phyloP scores from a whole-genome alignment of 2,797 vertebrate species.

The Sebastes oblongus region DNA sequence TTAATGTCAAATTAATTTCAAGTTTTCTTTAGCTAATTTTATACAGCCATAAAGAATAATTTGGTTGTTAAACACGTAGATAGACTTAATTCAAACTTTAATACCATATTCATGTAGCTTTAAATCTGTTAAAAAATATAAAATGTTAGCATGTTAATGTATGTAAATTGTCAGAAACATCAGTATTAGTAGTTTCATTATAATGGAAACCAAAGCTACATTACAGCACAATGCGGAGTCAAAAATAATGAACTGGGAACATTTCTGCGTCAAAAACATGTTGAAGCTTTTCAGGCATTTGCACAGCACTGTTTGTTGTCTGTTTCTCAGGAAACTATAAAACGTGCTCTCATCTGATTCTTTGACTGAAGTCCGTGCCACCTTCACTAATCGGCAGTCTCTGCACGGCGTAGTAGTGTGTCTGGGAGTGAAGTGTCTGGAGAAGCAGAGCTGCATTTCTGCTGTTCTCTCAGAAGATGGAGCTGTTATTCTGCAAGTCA shows the following conservation, averaged over 20 bases:
- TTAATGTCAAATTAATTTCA: no score
- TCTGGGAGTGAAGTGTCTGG: background rate
- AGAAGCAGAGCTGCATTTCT: conserved; percentile 16
- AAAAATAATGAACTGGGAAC: background rate
- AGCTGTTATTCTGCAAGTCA: conserved; percentile 35
- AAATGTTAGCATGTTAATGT: background rate
- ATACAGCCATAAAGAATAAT: no score
- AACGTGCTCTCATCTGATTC: background rate
- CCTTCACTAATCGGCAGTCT: conserved; percentile 9
- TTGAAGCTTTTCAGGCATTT: background rate
- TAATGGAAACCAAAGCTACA: no score
- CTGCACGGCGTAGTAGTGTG: background rate
- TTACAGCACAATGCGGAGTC: background rate
- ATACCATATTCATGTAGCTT: background rate
- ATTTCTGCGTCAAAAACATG: background rate
- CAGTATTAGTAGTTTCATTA: background rate
- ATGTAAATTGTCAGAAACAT: background rate
- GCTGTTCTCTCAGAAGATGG: conserved; percentile 66
- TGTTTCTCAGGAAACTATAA: background rate
- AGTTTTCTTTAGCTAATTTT: background rate
- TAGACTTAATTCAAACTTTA: background rate
- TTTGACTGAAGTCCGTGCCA: background rate
- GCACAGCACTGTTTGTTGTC: background rate
- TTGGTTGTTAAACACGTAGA: no score
- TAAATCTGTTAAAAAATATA: background rate